Conservation (phyloP, 2,888 invertebrate species). For the Rutpela maculata region DNA sequence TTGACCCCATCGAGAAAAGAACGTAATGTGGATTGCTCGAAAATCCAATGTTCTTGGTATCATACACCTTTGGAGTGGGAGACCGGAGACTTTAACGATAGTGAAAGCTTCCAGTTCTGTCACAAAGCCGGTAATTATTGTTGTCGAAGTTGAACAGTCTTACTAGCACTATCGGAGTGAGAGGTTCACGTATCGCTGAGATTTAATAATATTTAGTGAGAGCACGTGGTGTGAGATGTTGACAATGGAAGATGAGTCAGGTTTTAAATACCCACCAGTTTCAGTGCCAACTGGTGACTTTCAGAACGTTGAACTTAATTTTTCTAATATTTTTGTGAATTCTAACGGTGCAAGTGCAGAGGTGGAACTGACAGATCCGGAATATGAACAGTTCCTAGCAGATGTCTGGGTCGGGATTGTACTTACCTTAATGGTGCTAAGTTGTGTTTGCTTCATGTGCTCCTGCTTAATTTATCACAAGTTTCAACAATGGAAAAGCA, state of each 20-base stretch:
- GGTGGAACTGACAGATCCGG: conserved; percentile 69
- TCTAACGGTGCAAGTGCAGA: conserved; percentile 47
- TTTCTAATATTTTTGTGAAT: conserved; percentile 53
- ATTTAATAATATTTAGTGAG: background rate
- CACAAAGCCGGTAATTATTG: conserved; percentile 28
- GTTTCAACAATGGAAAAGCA: conserved; percentile 80
- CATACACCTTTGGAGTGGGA: conserved; percentile 38
- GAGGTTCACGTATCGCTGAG: conserved; percentile 12
- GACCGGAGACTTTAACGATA: conserved; percentile 63
- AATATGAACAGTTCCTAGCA: conserved; percentile 77
- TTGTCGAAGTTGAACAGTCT: conserved; percentile 26
- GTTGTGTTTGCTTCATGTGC: conserved; percentile 80
- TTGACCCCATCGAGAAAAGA: background rate
- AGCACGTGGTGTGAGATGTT: conserved; percentile 46
- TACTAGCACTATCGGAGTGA: conserved; percentile 12
- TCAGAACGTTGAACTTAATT: conserved; percentile 53
- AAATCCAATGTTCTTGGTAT: conserved; percentile 27
- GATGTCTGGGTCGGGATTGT: conserved; percentile 81
- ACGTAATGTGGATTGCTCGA: background rate
- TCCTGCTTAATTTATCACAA: conserved; percentile 80
- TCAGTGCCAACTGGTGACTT: conserved; percentile 39
- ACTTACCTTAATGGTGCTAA: conserved; percentile 78
- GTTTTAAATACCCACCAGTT: conserved; percentile 49
- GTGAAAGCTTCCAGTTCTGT: conserved; percentile 55
- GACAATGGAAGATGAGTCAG: conserved; percentile 54